phyloP scores from a whole-genome alignment of 2,113 vertebrate genomes.

The Myanophis thanlyinensis region DNA sequence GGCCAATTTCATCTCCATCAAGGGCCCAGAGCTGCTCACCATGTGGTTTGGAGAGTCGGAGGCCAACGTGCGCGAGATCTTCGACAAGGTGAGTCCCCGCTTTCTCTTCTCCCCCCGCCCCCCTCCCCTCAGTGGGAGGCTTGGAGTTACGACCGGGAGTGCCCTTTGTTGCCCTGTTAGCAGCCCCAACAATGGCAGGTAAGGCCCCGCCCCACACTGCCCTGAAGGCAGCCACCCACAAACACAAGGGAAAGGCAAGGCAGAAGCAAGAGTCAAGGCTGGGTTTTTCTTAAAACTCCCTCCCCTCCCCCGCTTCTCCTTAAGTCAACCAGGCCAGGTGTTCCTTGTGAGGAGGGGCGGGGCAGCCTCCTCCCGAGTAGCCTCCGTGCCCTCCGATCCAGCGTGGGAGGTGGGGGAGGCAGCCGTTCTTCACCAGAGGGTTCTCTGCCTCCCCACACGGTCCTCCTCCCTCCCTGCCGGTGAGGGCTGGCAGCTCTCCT shows the following conservation, averaged over 20 bases:
- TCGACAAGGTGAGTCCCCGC: constrained; percentile 85
- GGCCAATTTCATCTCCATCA: constrained; percentile 99
- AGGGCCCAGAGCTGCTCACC: constrained; percentile 95
- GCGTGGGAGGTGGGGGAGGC: no score
- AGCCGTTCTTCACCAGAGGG: no score
- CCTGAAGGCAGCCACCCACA: neutral
- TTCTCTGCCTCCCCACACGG: no score
- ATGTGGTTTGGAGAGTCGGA: constrained; percentile 99
- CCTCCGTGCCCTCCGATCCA: no score
- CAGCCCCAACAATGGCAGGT: neutral
- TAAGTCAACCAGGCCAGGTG: neutral
- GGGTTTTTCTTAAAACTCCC: neutral
- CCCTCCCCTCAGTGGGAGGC: neutral
- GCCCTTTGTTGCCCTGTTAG: neutral
- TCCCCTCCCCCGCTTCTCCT: neutral
- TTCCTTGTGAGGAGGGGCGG: no score
- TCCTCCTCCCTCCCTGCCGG: no score
- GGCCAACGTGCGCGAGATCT: constrained; percentile 98
- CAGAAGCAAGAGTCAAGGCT: neutral
- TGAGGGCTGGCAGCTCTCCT: no score
- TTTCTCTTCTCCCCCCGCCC: rapidly evolving
- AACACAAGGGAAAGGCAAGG: neutral
- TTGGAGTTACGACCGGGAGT: neutral
- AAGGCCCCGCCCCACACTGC: neutral
- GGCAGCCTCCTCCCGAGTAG: no score